Base-by-base conservation (phyloP, 2,888 invertebrate species). In the Aplocera efformata region DNA sequence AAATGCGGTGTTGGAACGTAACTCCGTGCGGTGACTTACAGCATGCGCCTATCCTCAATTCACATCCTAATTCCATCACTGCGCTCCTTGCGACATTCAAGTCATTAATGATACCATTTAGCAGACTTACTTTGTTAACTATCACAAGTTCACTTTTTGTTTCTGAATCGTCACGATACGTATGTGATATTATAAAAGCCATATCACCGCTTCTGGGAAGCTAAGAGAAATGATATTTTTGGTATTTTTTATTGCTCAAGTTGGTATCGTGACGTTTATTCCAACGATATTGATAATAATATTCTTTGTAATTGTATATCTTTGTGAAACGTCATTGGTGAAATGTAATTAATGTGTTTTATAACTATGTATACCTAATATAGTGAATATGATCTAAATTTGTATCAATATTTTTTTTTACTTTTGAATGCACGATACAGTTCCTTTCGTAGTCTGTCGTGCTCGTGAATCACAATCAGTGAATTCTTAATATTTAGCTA, bases 361-460 rank as follows among this genome's bases (percentile, higher is more conserved):
- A 64, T 72, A 74, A 52, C 74, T 67, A 56, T 63, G 63, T 61
- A 44, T 44, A 39, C n/a, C n/a, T n/a, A n/a, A n/a, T 42, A 66
- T 71, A 75, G 69, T 63, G 57, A 65, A 68, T 5, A 56, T 64
- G 67, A 61, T 82, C 79, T 72, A 82, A 84, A 80, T 81, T 73
- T 78, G 73, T 78, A 85, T 72, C 67, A 70, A 76, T 43, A 74
- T 69, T n/a, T n/a, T n/a, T n/a, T n/a, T n/a, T n/a, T n/a, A n/a
- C 73, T 71, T 74, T 76, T 67, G 67, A 73, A 79, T 77, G 88
- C 88, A 86, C 88, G 88, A 86, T 78, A 79, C 83, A 86, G 88
- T 86, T 88, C 88, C 88, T 86, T 76, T 79, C 57, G 76, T 83
- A 85, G 84, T 77, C 67, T 56, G 69, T 81, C 86, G 88, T 86